Evolutionary conservation across 2,888 invertebrate genomes (phyloP).

Genomic region (Leucophora obtusa): DNA sequence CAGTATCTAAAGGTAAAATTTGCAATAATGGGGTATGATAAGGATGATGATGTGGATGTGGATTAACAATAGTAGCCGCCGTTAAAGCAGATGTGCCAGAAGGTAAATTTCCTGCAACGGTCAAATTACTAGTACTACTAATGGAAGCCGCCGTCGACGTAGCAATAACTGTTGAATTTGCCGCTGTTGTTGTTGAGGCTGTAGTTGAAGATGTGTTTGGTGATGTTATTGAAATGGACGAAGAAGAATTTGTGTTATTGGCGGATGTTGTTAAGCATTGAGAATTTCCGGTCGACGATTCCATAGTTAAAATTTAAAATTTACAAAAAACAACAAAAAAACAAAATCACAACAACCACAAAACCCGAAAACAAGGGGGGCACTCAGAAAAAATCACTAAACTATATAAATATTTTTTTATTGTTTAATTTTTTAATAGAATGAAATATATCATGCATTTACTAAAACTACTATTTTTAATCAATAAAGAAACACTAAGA

Average conservation of each 20-base stretch:
- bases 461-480: conserved; percentile 1
- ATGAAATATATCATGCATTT: not conserved
- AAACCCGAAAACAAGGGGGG: conserved; percentile 16
- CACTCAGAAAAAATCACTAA: conserved; percentile 22
- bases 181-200: conserved; percentile 46
- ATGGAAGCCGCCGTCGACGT: conserved; percentile 53
- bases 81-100: conserved; percentile 42
- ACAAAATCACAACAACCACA: conserved; percentile 29
- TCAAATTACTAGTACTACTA: conserved; percentile 64
- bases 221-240: conserved; percentile 51
- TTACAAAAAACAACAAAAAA: conserved; percentile 25
- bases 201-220: conserved; percentile 48
- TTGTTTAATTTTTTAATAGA: no score
- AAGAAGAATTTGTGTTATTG: conserved; percentile 62
- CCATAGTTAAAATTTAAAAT: conserved; percentile 64
- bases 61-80: conserved; percentile 45
- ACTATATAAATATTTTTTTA: conserved; percentile 15
- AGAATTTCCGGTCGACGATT: conserved; percentile 66
- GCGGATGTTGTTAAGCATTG: conserved; percentile 62
- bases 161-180: conserved; percentile 50
- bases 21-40: conserved; percentile 60
- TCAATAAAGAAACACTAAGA: not conserved
- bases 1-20: conserved; percentile 55
- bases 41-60: conserved; percentile 25
- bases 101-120: conserved; percentile 49